phyloP scores from a whole-genome alignment of 1,140 invertebrate species.

The Subanguina moxae region DNA sequence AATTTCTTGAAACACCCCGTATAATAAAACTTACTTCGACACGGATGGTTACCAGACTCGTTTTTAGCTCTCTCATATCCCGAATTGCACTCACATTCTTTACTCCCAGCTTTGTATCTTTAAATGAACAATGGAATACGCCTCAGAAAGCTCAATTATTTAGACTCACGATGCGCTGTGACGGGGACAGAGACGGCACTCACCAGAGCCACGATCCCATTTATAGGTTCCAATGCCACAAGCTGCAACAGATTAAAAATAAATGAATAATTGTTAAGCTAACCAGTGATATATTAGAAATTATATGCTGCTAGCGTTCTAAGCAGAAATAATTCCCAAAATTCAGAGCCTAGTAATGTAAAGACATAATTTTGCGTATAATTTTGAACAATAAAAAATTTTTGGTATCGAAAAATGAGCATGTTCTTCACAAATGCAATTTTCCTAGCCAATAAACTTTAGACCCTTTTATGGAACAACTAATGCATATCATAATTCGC shows the following conservation, averaged over 20 bases:
- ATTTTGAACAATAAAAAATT: too few relatives aligned
- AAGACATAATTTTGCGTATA: too few relatives aligned
- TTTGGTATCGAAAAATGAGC: too few relatives aligned
- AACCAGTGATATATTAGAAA: too few relatives aligned
- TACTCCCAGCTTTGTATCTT: constrained; percentile 10
- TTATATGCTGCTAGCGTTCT: too few relatives aligned
- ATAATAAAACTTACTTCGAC: constrained; percentile 12
- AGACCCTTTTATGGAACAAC: too few relatives aligned
- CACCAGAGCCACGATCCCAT: constrained; percentile 23
- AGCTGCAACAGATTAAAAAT: constrained; percentile 33
- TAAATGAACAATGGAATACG: too few relatives aligned
- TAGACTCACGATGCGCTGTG: constrained; percentile 16
- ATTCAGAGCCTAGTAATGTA: too few relatives aligned
- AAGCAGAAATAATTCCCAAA: too few relatives aligned
- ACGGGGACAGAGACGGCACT: constrained; percentile 35
- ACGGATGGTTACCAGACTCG: constrained; percentile 28
- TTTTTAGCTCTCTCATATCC: constrained; percentile 37
- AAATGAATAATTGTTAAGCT: not conserved
- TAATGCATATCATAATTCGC: too few relatives aligned
- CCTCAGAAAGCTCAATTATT: too few relatives aligned
- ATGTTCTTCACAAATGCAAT: constrained; percentile 1
- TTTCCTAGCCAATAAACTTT: not conserved
- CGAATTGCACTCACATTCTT: constrained; percentile 33
- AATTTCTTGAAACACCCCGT: too few relatives aligned
- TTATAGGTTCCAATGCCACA: constrained; percentile 46